Conservation (phyloP, 2,113 vertebrate species). For the Protobothrops mucrosquamatus region DNA sequence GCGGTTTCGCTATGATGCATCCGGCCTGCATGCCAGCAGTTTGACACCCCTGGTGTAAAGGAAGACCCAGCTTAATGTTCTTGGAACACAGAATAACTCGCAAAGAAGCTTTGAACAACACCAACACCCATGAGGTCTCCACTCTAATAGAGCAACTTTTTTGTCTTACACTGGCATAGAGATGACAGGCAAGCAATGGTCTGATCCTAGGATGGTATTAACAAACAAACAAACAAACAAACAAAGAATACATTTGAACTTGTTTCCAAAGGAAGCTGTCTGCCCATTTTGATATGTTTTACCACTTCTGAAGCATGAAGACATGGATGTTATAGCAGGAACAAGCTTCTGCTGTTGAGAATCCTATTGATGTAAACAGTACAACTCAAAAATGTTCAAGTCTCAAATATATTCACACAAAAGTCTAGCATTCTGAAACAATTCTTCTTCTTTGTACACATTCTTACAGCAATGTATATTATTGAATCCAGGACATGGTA, state of each 20-base stretch:
- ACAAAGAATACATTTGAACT: background rate
- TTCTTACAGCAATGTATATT: slow-evolving; percentile 20
- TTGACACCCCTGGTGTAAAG: no score
- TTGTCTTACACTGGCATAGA: background rate
- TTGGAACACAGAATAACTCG: background rate
- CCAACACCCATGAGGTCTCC: background rate
- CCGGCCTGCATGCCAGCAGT: no score
- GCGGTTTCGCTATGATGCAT: no score
- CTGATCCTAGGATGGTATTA: background rate
- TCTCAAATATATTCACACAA: background rate
- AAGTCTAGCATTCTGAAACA: background rate
- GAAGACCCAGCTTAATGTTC: background rate
- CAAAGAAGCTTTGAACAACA: background rate
- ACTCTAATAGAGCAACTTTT: background rate
- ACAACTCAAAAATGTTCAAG: slow-evolving; percentile 12
- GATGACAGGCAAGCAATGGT: background rate
- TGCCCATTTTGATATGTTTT: background rate
- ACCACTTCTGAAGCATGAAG: background rate
- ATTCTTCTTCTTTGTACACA: slow-evolving; percentile 7
- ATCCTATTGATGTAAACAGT: background rate
- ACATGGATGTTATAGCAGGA: background rate
- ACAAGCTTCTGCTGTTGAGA: background rate
- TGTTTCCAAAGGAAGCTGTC: background rate
- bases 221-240: background rate
- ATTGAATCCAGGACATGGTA: slow-evolving; percentile 33